phyloP scores from a whole-genome alignment of 2,113 vertebrate genomes.

The Prolemur simus region DNA sequence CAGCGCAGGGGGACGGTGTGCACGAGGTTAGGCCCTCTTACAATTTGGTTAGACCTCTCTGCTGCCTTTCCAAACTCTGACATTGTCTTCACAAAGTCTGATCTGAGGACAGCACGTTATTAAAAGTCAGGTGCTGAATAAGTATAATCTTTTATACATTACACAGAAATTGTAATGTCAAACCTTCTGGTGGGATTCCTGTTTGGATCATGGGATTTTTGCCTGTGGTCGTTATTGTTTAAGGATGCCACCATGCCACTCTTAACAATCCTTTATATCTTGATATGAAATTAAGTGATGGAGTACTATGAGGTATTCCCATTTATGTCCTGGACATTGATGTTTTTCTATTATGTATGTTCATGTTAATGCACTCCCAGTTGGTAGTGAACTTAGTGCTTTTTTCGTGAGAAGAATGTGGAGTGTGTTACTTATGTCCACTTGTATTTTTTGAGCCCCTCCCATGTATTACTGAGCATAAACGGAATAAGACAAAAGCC shows the following conservation, averaged over 20 bases:
- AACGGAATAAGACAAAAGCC: accelerated
- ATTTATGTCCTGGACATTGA: accelerated
- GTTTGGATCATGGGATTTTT: background rate
- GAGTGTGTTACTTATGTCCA: accelerated
- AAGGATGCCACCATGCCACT: background rate
- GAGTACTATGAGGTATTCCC: background rate
- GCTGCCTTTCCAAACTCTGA: background rate
- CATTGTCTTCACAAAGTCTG: too few species aligned
- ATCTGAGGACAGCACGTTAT: background rate
- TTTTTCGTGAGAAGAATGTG: background rate
- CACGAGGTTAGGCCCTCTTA: background rate
- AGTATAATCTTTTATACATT: background rate
- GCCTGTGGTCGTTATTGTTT: background rate
- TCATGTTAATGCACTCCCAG: background rate
- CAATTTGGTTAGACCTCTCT: background rate
- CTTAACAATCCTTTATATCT: background rate
- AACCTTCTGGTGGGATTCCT: background rate
- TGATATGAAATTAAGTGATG: too few species aligned
- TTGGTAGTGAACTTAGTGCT: background rate
- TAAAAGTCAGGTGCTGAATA: background rate
- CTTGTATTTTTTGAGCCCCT: too few species aligned
- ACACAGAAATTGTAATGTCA: accelerated
- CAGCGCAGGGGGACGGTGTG: background rate
- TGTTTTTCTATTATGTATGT: background rate
- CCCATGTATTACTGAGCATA: accelerated